phyloP scores from a whole-genome alignment of 2,888 invertebrate species.

The Sipunculus nudus region DNA sequence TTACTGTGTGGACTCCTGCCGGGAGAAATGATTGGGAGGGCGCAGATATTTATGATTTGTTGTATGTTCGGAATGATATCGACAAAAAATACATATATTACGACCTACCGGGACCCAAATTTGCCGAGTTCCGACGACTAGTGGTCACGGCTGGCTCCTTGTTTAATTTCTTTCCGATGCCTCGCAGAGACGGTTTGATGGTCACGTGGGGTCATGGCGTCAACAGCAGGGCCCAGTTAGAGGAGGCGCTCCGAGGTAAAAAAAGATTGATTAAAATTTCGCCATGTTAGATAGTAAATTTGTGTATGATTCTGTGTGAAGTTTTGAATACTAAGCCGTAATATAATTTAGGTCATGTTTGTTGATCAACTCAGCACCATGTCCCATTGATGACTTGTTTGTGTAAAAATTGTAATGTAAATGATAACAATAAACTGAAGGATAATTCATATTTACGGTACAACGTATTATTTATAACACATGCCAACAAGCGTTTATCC shows the following conservation, averaged over 20 bases:
- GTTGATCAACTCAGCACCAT: no score
- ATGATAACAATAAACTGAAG: no score
- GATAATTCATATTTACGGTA: no score
- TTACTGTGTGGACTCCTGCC: conserved; percentile 34
- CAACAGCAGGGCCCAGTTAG: conserved; percentile 76
- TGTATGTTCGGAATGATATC: conserved; percentile 44
- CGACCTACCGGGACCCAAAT: conserved; percentile 35
- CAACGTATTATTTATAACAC: no score
- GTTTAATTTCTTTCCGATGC: conserved; percentile 67
- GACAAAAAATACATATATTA: conserved; percentile 36
- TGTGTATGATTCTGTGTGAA: no score
- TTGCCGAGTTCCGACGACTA: conserved; percentile 31
- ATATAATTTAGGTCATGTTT: no score
- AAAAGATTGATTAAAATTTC: no score
- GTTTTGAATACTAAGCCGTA: no score
- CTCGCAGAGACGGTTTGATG: conserved; percentile 74
- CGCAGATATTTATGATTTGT: conserved; percentile 30
- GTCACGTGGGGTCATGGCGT: conserved; percentile 89
- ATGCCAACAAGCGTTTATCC: no score
- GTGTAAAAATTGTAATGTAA: no score
- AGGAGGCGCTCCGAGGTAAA: conserved; percentile 72
- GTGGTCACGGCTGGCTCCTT: conserved; percentile 44
- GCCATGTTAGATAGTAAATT: no score
- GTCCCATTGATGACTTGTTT: no score
- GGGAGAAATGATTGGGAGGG: conserved; percentile 15